Percentiles rank a stretch among this genome's conserved stretches.
Evolutionary conservation across 2,113 vertebrate genomes (phyloP).

Genomic region (Larimichthys polyactis): DNA sequence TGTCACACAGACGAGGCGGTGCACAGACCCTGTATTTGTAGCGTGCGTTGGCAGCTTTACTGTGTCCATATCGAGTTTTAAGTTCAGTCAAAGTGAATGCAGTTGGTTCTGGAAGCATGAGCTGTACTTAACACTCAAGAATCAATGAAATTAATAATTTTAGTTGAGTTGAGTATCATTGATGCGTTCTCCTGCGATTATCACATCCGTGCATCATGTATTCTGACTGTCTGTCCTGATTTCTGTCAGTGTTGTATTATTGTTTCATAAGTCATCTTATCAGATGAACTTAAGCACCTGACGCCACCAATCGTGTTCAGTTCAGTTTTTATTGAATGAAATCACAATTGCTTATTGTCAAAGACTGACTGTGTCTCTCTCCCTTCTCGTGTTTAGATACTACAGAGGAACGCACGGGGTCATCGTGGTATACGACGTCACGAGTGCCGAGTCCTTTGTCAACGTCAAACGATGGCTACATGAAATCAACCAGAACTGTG

Average conservation of each 20-base stretch:
- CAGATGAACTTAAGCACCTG: not conserved
- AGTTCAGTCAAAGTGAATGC: too few relatives aligned
- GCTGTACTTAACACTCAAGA: too few relatives aligned
- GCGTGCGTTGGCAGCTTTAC: too few relatives aligned
- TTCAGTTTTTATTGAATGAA: not conserved
- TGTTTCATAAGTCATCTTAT: not conserved
- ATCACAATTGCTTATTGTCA: not conserved
- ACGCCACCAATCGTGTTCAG: not conserved
- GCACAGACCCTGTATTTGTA: too few relatives aligned
- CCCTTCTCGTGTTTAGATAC: slow-evolving; percentile 85
- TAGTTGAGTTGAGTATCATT: too few relatives aligned
- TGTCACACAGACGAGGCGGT: too few relatives aligned
- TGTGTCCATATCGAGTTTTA: too few relatives aligned
- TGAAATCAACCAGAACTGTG: slow-evolving; percentile 99
- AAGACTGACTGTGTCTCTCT: slow-evolving; percentile 14
- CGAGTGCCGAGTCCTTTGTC: slow-evolving; percentile 98
- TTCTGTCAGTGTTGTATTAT: not conserved
- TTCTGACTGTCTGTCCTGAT: not conserved
- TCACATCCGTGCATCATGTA: too few relatives aligned
- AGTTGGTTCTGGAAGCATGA: too few relatives aligned
- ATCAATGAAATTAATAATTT: too few relatives aligned
- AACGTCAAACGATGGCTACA: slow-evolving; percentile 99
- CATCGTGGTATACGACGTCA: slow-evolving; percentile 98
- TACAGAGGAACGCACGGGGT: slow-evolving; percentile 98
- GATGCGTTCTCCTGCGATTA: too few relatives aligned